Evolutionary conservation across 2,797 vertebrate species (phyloP), one percentile per base, ranked within the genome.

Genomic region (Gymnothorax javanicus): DNA sequence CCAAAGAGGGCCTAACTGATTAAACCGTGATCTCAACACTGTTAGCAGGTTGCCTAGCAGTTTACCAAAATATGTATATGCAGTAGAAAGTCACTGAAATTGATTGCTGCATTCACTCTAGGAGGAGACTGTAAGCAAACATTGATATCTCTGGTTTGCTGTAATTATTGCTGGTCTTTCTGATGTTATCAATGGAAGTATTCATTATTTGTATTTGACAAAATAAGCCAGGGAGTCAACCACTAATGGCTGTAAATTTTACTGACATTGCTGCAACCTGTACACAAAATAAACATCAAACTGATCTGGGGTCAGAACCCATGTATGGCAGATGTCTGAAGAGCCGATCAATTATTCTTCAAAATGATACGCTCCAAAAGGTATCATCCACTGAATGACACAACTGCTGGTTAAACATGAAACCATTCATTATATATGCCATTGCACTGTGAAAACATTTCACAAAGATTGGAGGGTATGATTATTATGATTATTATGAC

Each of bases 381-480:
- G 77, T 23, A 54, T 81, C 17, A 56, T 81, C 56, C 52, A 56
- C 77, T 17, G 52, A 7, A n/a, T 81, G 20, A 77, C 50, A 54
- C 43, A 9, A 1, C 50, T 56, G 73, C 56, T 81, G 50, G 23
- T 81, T 54, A 81, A 81, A 54, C 20, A 33, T 56, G 20, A 56
- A 56, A 56, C 20, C 23, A 86, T 82, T 86, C 77, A 67, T 81
- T 64, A 52, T 50, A 20, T 86, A 62, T 82, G 71, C 85, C 62
- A 57, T 52, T 43, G 77, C 50, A 17, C 85, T 50, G 52, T 27
- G 12, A 59, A 82, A 67, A 59, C 59, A 8, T 60, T n/a, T 82
- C 67, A 23, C 33, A 64, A 50, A 82, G 15, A 20, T 81, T 54
- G 20, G 43, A 62, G 60, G 43, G 25, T 64, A 59, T 43, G 75